Evolutionary conservation across 1,140 invertebrate genomes (phyloP).

Genomic region (Lanistes nyassanus): DNA sequence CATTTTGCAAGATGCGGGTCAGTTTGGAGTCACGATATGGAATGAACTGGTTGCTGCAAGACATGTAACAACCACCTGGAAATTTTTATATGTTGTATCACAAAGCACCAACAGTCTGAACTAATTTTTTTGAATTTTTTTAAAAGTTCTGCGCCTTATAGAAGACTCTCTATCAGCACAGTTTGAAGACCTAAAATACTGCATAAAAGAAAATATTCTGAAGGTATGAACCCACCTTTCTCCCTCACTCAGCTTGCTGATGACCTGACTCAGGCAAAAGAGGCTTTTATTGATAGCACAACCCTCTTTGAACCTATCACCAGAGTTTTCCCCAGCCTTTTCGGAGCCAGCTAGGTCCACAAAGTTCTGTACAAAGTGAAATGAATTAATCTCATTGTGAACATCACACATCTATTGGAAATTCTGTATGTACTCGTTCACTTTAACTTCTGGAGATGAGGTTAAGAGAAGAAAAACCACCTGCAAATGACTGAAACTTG

Average conservation of each 20-base stretch:
- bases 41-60: constrained; percentile 52
- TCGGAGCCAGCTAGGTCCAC: constrained; percentile 76
- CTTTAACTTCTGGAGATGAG: not conserved
- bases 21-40: constrained; percentile 73
- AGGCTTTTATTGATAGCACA: constrained; percentile 75
- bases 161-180: too few species aligned
- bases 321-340: constrained; percentile 70
- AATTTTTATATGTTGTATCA: too few species aligned
- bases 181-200: too few species aligned
- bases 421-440: not conserved
- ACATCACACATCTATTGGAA: not conserved
- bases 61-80: too few species aligned
- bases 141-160: not conserved
- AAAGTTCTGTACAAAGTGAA: constrained; percentile 68
- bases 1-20: constrained; percentile 74
- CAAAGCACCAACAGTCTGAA: too few species aligned
- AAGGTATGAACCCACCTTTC: constrained; percentile 37
- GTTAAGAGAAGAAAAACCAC: too few species aligned
- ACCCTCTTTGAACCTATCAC: constrained; percentile 73
- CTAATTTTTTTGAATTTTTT: too few species aligned
- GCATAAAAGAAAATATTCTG: not conserved
- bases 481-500: not conserved
- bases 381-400: too few species aligned
- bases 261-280: constrained; percentile 71
- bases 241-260: constrained; percentile 70